A percentile compares a stretch with the other conserved stretches of the same genome.
Evolutionary conservation across 2,797 vertebrate species (phyloP).

Genomic region (Xenopus petersii): DNA sequence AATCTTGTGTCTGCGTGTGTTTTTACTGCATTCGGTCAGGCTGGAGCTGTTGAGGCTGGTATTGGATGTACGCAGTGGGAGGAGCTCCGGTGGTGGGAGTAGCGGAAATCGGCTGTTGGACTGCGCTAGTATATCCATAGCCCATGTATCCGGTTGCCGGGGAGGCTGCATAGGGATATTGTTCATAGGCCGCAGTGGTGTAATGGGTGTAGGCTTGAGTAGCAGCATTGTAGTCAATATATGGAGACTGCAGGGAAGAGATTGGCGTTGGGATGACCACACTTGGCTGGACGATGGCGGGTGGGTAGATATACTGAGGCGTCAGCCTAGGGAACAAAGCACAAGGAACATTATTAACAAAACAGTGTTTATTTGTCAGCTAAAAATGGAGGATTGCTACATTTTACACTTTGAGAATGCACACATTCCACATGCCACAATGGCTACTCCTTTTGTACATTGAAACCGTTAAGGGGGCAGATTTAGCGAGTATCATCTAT

Average conservation of each 20-base stretch:
- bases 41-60: slow-evolving; percentile 84
- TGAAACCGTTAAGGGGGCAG: too few relatives aligned
- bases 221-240: slow-evolving; percentile 81
- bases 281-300: slow-evolving; percentile 85
- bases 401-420: too few relatives aligned
- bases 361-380: neutral
- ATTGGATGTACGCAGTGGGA: slow-evolving; percentile 79
- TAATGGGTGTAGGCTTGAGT: slow-evolving; percentile 83
- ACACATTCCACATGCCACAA: too few relatives aligned
- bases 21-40: slow-evolving; percentile 88
- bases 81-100: slow-evolving; percentile 50
- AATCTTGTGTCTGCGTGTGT: slow-evolving; percentile 39
- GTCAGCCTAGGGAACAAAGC: slow-evolving; percentile 72
- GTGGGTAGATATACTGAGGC: slow-evolving; percentile 86
- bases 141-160: slow-evolving; percentile 78
- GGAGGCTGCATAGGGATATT: slow-evolving; percentile 87
- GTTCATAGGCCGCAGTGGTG: slow-evolving; percentile 82
- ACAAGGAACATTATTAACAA: neutral
- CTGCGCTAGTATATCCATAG: slow-evolving; percentile 73
- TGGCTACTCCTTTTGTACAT: too few relatives aligned
- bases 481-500: too few relatives aligned
- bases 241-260: slow-evolving; percentile 80
- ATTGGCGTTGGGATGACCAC: slow-evolving; percentile 85
- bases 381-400: too few relatives aligned
- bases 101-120: slow-evolving; percentile 67